These are phyloP conservation scores for Pelvicachromis taeniatus DNA, from an alignment of 2,113 vertebrate species.

Conservation along the genomic window DNA sequence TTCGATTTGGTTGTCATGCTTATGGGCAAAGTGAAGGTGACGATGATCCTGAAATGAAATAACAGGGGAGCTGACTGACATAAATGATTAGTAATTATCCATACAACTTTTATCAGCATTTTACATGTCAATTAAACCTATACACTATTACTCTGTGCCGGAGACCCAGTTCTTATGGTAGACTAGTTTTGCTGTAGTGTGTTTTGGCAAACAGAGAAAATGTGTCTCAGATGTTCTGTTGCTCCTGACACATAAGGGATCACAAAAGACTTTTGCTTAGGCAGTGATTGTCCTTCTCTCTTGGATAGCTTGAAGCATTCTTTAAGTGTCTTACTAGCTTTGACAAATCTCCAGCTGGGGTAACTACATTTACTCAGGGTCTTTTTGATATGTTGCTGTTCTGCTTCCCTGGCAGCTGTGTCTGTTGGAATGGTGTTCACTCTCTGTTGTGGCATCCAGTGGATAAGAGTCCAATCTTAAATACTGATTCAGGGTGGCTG, in stretches of 20 bases:
- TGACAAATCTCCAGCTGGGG: background rate
- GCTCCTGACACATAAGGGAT: background rate
- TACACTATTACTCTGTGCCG: background rate
- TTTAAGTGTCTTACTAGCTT: background rate
- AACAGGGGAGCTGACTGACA: background rate
- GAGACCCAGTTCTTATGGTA: background rate
- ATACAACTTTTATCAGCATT: background rate
- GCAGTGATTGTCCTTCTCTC: background rate
- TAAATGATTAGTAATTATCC: background rate
- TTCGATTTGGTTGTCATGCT: constrained; percentile 66
- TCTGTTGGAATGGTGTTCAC: background rate
- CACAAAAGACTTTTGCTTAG: background rate
- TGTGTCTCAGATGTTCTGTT: background rate
- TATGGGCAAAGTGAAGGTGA: background rate
- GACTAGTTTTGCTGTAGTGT: background rate
- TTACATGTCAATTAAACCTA: background rate
- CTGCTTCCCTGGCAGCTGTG: background rate
- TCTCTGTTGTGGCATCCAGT: background rate
- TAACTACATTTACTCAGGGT: background rate
- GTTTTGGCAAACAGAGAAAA: background rate
- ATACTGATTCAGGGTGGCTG: background rate
- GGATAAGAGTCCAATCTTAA: background rate
- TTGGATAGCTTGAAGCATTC: background rate
- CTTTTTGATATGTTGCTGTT: background rate
- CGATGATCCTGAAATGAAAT: constrained; percentile 31